phyloP scores from a whole-genome alignment of 2,888 invertebrate genomes.

The Zygogramma bicolorata region DNA sequence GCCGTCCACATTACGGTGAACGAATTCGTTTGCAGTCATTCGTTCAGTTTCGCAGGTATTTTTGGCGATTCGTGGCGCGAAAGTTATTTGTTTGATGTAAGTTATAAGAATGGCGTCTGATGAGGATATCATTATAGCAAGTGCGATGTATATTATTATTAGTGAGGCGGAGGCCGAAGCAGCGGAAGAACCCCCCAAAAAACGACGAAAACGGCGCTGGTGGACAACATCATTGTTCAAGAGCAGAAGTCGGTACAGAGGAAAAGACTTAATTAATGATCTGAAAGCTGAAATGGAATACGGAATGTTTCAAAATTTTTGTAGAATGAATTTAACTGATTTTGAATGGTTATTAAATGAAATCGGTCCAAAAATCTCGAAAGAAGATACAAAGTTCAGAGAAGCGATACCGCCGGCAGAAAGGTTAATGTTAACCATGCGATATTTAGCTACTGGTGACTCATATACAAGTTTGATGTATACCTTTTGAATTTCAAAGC shows the following conservation, averaged over 20 bases:
- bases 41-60: no score
- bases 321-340: slow-evolving; percentile 15
- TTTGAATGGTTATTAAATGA: slow-evolving; percentile 7
- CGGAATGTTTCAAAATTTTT: slow-evolving; percentile 16
- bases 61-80: not conserved
- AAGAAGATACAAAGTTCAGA: not conserved
- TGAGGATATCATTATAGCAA: slow-evolving; percentile 1
- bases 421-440: not conserved
- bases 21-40: no score
- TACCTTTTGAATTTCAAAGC: not conserved
- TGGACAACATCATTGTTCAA: not conserved
- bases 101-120: slow-evolving; percentile 1
- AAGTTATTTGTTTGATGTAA: not conserved
- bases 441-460: not conserved
- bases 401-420: not conserved
- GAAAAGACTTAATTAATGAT: not conserved
- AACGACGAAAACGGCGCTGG: slow-evolving; percentile 1
- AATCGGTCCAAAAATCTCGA: not conserved
- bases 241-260: not conserved
- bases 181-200: not conserved
- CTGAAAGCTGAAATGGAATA: not conserved
- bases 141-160: not conserved
- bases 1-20: no score
- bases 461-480: not conserved
- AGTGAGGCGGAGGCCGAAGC: not conserved